Evolutionary conservation across 2,797 vertebrate genomes (phyloP).

Genomic region (Coracias cyanogaster): DNA sequence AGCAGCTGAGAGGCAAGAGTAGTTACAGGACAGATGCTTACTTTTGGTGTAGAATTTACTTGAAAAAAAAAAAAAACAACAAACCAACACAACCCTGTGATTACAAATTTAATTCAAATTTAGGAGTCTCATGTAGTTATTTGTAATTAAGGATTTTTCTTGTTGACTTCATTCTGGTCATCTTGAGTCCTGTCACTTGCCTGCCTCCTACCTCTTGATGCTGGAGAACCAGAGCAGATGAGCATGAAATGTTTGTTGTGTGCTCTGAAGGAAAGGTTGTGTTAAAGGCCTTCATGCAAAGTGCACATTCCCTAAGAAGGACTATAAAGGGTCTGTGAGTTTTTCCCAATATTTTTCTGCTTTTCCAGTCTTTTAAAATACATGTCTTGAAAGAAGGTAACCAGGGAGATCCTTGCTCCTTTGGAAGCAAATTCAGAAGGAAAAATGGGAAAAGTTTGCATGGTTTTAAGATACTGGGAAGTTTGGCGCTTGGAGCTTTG

Average conservation of each 20-base stretch:
- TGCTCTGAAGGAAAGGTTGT: neutral
- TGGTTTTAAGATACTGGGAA: neutral
- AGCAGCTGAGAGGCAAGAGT: neutral
- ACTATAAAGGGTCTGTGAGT: neutral
- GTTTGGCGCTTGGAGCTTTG: neutral
- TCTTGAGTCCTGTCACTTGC: neutral
- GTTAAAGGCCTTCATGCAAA: neutral
- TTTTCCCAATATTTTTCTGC: neutral
- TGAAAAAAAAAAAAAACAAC: neutral
- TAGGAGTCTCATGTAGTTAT: neutral
- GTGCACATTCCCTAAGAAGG: neutral
- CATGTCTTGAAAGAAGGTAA: neutral
- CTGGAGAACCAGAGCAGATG: neutral
- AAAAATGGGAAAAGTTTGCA: neutral
- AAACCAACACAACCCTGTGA: neutral
- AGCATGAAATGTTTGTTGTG: neutral
- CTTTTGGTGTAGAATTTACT: neutral
- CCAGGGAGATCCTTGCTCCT: neutral
- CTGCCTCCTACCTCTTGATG: rapidly evolving
- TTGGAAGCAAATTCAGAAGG: neutral
- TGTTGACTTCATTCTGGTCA: neutral
- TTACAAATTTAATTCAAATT: neutral
- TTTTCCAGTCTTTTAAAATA: neutral
- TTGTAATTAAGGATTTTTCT: neutral
- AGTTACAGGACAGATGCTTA: neutral